A percentile compares a stretch with the other conserved stretches of the same genome.
Evolutionary conservation across 2,797 vertebrate genomes (phyloP).

Genomic region (Neosilurus hyrtlii): DNA sequence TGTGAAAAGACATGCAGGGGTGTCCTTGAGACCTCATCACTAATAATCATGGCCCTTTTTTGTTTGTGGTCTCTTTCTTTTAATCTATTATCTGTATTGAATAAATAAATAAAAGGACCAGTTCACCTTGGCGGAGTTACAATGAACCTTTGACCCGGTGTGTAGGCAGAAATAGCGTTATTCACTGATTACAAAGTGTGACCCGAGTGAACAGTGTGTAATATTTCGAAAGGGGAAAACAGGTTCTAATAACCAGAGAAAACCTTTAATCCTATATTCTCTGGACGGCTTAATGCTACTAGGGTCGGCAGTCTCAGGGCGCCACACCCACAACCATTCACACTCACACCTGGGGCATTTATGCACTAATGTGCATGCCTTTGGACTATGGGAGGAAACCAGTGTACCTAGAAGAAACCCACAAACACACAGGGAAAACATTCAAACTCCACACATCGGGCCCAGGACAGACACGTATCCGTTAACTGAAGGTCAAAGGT

Average conservation of each 20-base stretch:
- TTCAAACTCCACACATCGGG: too few species aligned
- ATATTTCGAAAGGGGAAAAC: conserved; percentile 18
- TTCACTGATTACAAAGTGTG: conserved; percentile 14
- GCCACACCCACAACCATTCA: too few species aligned
- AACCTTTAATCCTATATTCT: too few species aligned
- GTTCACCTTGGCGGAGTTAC: conserved; percentile 48
- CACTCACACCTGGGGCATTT: too few species aligned
- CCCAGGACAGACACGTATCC: too few species aligned
- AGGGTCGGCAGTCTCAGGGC: too few species aligned
- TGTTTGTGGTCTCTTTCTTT: neutral
- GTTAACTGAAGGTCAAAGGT: too few species aligned
- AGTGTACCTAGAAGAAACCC: too few species aligned
- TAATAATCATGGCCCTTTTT: conserved; percentile 45
- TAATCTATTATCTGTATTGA: conserved; percentile 36
- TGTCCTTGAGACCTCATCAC: conserved; percentile 39
- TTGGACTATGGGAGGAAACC: too few species aligned
- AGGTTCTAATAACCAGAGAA: neutral
- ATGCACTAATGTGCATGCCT: too few species aligned
- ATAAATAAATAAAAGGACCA: conserved; percentile 46
- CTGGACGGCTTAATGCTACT: too few species aligned
- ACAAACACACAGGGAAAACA: too few species aligned
- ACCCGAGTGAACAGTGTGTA: neutral
- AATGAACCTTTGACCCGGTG: conserved; percentile 38
- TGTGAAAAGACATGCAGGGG: conserved; percentile 36
- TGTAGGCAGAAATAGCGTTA: conserved; percentile 1